Evolutionary conservation across 2,888 invertebrate species (phyloP).

Genomic region (Mythimna loreyi): DNA sequence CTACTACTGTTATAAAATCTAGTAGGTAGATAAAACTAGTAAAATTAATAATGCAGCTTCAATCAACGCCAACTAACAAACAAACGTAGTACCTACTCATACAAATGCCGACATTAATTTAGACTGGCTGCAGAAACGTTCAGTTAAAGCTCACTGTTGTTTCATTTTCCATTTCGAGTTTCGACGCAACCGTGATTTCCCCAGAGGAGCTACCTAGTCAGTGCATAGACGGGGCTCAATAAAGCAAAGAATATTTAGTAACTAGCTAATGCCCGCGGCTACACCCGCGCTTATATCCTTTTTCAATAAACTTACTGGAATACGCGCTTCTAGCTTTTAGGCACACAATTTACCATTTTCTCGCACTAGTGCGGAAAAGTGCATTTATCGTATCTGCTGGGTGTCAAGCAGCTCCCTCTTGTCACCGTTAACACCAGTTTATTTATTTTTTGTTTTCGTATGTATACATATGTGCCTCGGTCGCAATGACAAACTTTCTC

Average conservation of each 20-base stretch:
- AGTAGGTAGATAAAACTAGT: background rate
- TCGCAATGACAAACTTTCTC: no score
- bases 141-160: slow-evolving; percentile 37
- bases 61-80: slow-evolving; percentile 18
- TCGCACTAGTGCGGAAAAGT: no score
- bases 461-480: no score
- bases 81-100: slow-evolving; percentile 19
- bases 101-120: slow-evolving; percentile 41
- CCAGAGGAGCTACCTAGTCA: slow-evolving; percentile 31
- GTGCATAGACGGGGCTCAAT: slow-evolving; percentile 48
- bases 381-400: no score
- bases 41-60: background rate
- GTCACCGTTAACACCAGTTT: no score
- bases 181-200: slow-evolving; percentile 56
- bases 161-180: slow-evolving; percentile 51
- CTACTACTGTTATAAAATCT: background rate
- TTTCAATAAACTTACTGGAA: no score
- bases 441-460: no score
- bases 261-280: background rate
- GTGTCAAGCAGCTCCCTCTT: no score
- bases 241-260: slow-evolving; percentile 40
- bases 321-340: no score
- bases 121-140: slow-evolving; percentile 30
- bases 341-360: no score
- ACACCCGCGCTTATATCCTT: no score